These are phyloP conservation scores for Trinectes maculatus DNA, from an alignment of 2,113 vertebrate genomes.

Conservation along the genomic window DNA sequence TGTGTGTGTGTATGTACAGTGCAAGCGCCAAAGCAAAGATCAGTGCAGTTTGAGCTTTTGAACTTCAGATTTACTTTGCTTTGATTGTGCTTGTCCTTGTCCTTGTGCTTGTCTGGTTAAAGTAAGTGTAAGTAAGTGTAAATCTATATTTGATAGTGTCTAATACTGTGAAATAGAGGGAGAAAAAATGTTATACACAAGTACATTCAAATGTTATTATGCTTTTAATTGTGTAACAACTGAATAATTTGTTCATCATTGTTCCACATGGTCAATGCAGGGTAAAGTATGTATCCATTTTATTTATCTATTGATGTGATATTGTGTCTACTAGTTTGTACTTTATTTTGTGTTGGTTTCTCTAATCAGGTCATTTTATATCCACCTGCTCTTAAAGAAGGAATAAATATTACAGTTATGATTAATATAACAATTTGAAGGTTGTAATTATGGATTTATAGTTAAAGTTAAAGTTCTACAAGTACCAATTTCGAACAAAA, in stretches of 20 bases:
- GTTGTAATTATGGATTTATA: too few species aligned
- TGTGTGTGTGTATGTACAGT: too few species aligned
- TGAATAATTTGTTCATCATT: slow-evolving; percentile 75
- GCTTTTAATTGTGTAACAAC: slow-evolving; percentile 59
- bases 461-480: too few species aligned
- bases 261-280: slow-evolving; percentile 81
- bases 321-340: slow-evolving; percentile 72
- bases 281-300: slow-evolving; percentile 85
- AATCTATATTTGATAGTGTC: not conserved
- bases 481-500: too few species aligned
- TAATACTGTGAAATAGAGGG: slow-evolving; percentile 11
- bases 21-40: too few species aligned
- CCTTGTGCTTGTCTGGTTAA: not conserved
- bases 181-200: slow-evolving; percentile 18
- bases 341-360: slow-evolving; percentile 60
- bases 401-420: too few species aligned
- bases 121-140: not conserved
- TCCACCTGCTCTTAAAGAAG: slow-evolving; percentile 67
- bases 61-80: not conserved
- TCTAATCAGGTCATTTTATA: slow-evolving; percentile 65
- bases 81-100: not conserved
- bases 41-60: too few species aligned
- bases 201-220: slow-evolving; percentile 48
- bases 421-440: too few species aligned
- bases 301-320: slow-evolving; percentile 76